A percentile compares a stretch with the other conserved stretches of the same genome.
Evolutionary conservation across 1,140 invertebrate species (phyloP).

Genomic region (Probaryconus sp.): DNA sequence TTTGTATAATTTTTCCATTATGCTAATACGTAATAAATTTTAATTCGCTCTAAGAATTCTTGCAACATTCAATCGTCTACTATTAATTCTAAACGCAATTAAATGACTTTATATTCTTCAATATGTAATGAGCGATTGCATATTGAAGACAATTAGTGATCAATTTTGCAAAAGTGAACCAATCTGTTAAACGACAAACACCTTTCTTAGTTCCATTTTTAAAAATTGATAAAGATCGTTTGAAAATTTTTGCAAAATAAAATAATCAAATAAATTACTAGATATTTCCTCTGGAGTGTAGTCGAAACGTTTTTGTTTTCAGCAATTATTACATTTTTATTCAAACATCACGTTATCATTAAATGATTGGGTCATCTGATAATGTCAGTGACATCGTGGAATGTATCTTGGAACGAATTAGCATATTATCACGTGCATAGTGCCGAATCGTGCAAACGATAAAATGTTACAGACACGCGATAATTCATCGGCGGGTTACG

Average conservation of each 20-base stretch:
- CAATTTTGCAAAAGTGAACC: too few species aligned
- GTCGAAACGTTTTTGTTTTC: constrained; percentile 4
- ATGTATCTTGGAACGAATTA: constrained; percentile 68
- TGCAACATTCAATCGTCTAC: too few species aligned
- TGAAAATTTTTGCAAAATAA: background rate
- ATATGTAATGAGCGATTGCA: too few species aligned
- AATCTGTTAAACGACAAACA: too few species aligned
- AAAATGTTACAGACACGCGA: constrained; percentile 63
- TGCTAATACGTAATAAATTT: too few species aligned
- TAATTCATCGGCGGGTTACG: constrained; percentile 55
- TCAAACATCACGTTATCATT: constrained; percentile 55
- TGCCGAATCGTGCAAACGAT: constrained; percentile 56
- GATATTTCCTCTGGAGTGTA: too few species aligned
- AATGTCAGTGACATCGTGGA: constrained; percentile 59
- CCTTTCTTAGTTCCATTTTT: background rate
- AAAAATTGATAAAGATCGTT: background rate
- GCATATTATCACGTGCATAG: constrained; percentile 67
- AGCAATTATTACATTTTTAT: constrained; percentile 40
- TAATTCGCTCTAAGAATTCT: too few species aligned
- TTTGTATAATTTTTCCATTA: too few species aligned
- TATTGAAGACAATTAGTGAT: too few species aligned
- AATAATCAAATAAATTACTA: background rate
- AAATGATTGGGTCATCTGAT: constrained; percentile 62
- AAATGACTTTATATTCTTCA: too few species aligned
- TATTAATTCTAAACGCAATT: too few species aligned